Evolutionary conservation across 2,888 invertebrate species (phyloP).

Genomic region (Spicauda simplicius): DNA sequence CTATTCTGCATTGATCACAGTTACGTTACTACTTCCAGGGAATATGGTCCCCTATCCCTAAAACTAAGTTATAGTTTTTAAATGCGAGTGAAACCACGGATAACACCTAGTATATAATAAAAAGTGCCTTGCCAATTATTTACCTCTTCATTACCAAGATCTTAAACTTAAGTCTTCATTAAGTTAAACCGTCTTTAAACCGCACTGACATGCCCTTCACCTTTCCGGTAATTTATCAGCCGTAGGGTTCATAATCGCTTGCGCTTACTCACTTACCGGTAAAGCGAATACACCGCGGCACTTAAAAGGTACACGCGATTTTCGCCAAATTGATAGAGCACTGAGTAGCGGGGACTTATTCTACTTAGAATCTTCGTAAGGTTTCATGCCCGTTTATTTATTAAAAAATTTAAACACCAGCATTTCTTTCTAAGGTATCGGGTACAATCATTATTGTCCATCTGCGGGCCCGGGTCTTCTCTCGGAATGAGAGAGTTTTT

Average conservation of each 20-base stretch:
- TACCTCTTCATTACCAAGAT: conserved; percentile 23
- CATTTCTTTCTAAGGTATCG: too few species aligned
- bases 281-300: conserved; percentile 20
- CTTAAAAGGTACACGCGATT: conserved; percentile 31
- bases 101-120: too few species aligned
- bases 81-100: too few species aligned
- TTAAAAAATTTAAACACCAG: too few species aligned
- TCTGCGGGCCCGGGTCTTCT: too few species aligned
- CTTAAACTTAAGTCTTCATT: conserved; percentile 33
- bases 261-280: conserved; percentile 1
- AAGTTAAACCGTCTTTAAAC: conserved; percentile 36
- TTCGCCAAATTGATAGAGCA: conserved; percentile 27
- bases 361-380: not conserved
- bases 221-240: conserved; percentile 33
- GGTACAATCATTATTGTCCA: too few species aligned
- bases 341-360: conserved; percentile 7
- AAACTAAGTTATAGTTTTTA: too few species aligned
- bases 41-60: too few species aligned
- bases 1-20: too few species aligned
- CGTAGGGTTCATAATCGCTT: conserved; percentile 24
- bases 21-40: too few species aligned
- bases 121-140: not conserved
- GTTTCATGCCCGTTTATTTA: too few species aligned
- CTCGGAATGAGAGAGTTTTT: too few species aligned
- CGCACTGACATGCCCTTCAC: conserved; percentile 34